Percentiles rank a stretch among this genome's conserved stretches.
These are phyloP conservation scores for Brachyhypopomus gauderio DNA, from an alignment of 2,113 vertebrate genomes.

Conservation along the genomic window DNA sequence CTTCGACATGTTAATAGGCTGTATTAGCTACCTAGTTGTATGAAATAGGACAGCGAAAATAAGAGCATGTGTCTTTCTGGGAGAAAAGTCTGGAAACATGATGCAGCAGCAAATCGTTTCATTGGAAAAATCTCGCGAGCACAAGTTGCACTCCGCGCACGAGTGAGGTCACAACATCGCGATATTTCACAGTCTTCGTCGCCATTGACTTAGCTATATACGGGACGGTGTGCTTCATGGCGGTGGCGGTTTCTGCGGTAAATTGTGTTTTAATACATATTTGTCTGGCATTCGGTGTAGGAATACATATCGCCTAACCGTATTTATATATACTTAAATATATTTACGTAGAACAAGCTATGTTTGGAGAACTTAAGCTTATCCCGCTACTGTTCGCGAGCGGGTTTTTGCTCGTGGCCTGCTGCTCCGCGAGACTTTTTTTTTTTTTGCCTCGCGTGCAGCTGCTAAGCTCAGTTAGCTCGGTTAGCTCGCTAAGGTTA, in stretches of 20 bases:
- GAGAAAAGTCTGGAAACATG: conserved; percentile 40
- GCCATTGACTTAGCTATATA: conserved; percentile 56
- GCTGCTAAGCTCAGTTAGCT: no score
- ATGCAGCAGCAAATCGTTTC: conserved; percentile 20
- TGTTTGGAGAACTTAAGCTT: no score
- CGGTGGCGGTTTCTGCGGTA: conserved; percentile 77
- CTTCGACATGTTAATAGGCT: no score
- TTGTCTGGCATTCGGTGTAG: not conserved
- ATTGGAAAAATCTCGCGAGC: conserved; percentile 28
- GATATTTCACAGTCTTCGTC: conserved; percentile 61
- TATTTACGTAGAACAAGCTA: no score
- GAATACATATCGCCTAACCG: no score
- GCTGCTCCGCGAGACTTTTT: no score
- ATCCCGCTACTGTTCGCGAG: no score
- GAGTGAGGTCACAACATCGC: not conserved
- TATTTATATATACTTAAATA: no score
- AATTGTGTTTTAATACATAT: conserved; percentile 46
- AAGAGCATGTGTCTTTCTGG: not conserved
- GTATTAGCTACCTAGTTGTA: no score
- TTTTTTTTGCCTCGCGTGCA: no score
- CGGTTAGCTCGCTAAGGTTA: no score
- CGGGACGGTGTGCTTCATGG: conserved; percentile 76
- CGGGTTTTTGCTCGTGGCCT: no score
- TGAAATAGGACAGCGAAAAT: not conserved
- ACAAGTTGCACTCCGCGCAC: rapidly evolving